phyloP scores from a whole-genome alignment of 2,797 vertebrate genomes.

The Anguilla pacifica region DNA sequence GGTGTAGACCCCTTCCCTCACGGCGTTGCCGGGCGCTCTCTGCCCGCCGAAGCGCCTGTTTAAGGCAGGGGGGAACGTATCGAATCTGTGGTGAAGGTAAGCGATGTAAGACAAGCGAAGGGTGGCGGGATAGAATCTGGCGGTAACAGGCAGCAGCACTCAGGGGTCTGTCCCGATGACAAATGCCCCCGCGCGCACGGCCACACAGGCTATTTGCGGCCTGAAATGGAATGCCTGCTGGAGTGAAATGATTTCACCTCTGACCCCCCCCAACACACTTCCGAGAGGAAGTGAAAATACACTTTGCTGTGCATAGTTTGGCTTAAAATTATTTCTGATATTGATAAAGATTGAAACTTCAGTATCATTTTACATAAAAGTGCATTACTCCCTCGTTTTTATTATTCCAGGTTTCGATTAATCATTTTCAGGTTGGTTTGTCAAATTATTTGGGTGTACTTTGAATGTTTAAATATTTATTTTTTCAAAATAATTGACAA shows the following conservation, averaged over 20 bases:
- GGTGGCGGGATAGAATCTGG: constrained; percentile 20
- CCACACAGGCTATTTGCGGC: constrained; percentile 34
- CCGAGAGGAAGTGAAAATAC: constrained; percentile 26
- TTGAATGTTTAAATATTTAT: too few species aligned
- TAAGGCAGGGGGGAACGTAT: constrained; percentile 9
- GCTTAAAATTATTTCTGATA: background rate
- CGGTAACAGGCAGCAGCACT: constrained; percentile 33
- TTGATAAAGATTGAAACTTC: too few species aligned
- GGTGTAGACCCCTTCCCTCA: background rate
- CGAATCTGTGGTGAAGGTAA: constrained; percentile 11
- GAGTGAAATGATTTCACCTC: constrained; percentile 35
- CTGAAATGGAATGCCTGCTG: constrained; percentile 32
- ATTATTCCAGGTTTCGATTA: background rate
- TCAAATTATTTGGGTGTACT: too few species aligned
- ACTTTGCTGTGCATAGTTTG: background rate
- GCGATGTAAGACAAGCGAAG: constrained; percentile 21
- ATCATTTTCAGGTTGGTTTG: background rate
- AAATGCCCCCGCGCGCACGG: constrained; percentile 24
- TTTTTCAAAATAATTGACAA: too few species aligned
- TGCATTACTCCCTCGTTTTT: background rate
- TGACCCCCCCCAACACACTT: background rate
- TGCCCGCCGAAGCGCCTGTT: background rate
- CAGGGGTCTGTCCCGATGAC: constrained; percentile 36
- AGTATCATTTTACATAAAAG: background rate
- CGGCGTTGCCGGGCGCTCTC: background rate